Conservation (phyloP, 2,888 invertebrate species). For the Alsophila aescularia region DNA sequence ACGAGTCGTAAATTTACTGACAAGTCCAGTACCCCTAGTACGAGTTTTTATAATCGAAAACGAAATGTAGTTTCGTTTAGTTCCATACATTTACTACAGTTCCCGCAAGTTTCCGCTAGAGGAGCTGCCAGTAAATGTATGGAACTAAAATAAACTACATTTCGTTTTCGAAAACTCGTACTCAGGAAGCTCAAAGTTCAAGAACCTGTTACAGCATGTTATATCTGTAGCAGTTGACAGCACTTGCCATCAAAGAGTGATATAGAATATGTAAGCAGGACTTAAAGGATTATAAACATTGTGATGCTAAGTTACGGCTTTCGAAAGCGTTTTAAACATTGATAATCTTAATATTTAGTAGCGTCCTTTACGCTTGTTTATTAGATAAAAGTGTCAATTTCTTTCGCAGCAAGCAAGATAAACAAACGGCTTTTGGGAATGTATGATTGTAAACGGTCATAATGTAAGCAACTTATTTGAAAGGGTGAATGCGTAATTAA, state of each 20-base stretch:
- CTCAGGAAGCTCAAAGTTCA: too few relatives aligned
- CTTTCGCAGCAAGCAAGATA: conserved; percentile 17
- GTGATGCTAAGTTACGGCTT: conserved; percentile 26
- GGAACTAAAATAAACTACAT: too few relatives aligned
- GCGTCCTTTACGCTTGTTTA: conserved; percentile 28
- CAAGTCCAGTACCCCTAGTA: too few relatives aligned
- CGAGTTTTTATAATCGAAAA: too few relatives aligned
- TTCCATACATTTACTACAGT: too few relatives aligned
- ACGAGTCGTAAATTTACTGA: too few relatives aligned
- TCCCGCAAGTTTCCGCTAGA: too few relatives aligned
- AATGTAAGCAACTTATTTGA: neutral
- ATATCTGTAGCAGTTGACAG: too few relatives aligned
- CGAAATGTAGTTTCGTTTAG: too few relatives aligned
- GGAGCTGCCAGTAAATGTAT: too few relatives aligned
- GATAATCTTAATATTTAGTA: conserved; percentile 28
- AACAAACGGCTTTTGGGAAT: conserved; percentile 10
- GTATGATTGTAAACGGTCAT: conserved; percentile 3
- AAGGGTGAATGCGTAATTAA: neutral
- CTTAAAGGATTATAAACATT: conserved; percentile 12
- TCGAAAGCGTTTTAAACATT: conserved; percentile 24
- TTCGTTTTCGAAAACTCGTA: too few relatives aligned
- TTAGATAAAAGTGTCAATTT: conserved; percentile 22
- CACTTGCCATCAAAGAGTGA: conserved; percentile 8
- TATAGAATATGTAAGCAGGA: neutral
- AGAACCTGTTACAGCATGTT: too few relatives aligned